Percentiles rank a stretch among this genome's conserved stretches.
Conservation (phyloP, 2,797 vertebrate genomes). For the Lepus townsendii region DNA sequence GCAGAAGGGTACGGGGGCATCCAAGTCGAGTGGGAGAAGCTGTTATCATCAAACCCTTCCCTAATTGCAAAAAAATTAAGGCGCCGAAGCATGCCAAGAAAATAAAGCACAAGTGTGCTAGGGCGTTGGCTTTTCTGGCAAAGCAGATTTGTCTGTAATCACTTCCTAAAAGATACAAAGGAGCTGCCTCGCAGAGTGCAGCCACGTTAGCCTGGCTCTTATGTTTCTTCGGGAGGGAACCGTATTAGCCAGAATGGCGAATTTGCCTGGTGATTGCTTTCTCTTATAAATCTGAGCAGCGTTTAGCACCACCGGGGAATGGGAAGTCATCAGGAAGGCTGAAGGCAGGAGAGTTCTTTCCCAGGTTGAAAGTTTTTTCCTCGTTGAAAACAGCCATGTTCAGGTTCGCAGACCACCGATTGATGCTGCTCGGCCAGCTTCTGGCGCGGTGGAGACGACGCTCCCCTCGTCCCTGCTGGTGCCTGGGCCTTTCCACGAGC, state of each 20-base stretch:
- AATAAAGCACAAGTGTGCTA: background rate
- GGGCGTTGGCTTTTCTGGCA: conserved; percentile 65
- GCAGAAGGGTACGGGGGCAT: background rate
- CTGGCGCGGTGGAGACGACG: fast-evolving
- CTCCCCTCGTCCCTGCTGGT: background rate
- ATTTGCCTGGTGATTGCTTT: conserved; percentile 46
- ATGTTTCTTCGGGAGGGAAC: conserved; percentile 35
- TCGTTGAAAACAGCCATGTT: background rate
- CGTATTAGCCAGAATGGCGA: background rate
- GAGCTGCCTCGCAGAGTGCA: conserved; percentile 55
- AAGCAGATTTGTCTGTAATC: conserved; percentile 70
- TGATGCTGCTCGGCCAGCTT: background rate
- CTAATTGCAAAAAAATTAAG: conserved; percentile 75
- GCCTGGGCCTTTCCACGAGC: fast-evolving
- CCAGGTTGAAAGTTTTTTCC: background rate
- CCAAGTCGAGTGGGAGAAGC: background rate
- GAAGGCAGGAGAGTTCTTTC: background rate
- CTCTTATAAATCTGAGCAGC: conserved; percentile 32
- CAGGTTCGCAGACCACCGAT: background rate
- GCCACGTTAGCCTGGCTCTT: conserved; percentile 18
- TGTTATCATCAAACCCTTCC: conserved; percentile 24
- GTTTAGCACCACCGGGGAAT: background rate
- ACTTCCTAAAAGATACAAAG: conserved; percentile 44
- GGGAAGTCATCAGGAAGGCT: background rate
- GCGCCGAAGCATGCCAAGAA: conserved; percentile 12